Evolutionary conservation across 2,113 vertebrate genomes (phyloP).

Genomic region (Actinemys pallida): DNA sequence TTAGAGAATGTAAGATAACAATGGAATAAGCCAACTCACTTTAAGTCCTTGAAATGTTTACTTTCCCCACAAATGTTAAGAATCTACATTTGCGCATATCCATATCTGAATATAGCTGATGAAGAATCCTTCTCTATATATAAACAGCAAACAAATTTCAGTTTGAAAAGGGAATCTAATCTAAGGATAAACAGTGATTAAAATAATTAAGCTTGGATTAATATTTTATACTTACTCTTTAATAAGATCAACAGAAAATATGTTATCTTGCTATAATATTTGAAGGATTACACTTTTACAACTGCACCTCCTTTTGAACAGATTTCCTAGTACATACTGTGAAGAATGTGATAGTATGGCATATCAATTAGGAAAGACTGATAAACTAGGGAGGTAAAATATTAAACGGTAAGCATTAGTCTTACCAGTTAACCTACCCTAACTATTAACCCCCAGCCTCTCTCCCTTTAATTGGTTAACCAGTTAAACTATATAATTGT

Average conservation of each 20-base stretch:
- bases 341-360: not conserved
- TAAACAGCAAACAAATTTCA: constrained; percentile 6
- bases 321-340: not conserved
- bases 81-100: accelerated
- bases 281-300: not conserved
- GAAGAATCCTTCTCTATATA: not conserved
- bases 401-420: too few species aligned
- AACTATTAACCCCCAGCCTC: too few species aligned
- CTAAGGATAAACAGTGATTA: not conserved
- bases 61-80: not conserved
- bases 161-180: not conserved
- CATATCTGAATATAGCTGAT: not conserved
- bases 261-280: not conserved
- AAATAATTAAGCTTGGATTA: not conserved
- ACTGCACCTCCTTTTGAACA: accelerated
- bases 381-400: too few species aligned
- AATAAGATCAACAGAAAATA: not conserved
- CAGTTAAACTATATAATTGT: too few species aligned
- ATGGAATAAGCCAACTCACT: not conserved
- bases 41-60: not conserved
- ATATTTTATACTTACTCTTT: not conserved
- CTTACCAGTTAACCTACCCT: too few species aligned
- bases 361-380: accelerated
- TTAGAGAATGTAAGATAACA: not conserved
- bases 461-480: too few species aligned